Percentiles rank a stretch among this genome's conserved stretches.
Conservation (phyloP, 2,888 invertebrate genomes). For the Hypomecis punctinalis region DNA sequence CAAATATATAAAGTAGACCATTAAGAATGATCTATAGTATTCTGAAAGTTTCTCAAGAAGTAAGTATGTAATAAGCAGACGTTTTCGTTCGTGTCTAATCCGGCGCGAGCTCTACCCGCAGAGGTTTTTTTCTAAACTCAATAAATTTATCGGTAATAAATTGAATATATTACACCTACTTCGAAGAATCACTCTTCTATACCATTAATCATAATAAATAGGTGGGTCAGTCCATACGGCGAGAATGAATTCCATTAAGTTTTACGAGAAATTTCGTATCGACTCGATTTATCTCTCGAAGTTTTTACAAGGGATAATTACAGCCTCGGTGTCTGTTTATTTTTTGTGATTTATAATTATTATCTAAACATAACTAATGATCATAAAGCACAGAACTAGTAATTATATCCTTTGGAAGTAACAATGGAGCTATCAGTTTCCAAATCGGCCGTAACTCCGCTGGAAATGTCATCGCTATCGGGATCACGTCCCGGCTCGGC, state of each 20-base stretch:
- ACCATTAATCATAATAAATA: slow-evolving; percentile 21
- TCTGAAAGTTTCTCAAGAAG: too few relatives aligned
- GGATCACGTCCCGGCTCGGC: slow-evolving; percentile 15
- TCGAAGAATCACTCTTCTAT: slow-evolving; percentile 2
- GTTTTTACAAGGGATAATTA: slow-evolving; percentile 14
- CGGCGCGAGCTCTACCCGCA: background rate
- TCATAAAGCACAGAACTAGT: slow-evolving; percentile 4
- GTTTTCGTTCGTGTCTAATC: too few relatives aligned
- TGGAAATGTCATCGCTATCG: slow-evolving; percentile 6
- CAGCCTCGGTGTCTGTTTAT: background rate
- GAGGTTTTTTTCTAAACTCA: background rate
- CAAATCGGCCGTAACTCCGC: too few relatives aligned
- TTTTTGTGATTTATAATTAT: background rate
- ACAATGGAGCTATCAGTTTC: too few relatives aligned
- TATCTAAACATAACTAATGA: slow-evolving; percentile 7
- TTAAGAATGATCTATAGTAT: too few relatives aligned
- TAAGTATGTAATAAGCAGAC: too few relatives aligned
- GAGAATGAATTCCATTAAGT: slow-evolving; percentile 14
- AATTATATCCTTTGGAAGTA: background rate
- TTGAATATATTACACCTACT: slow-evolving; percentile 29
- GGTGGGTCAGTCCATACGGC: slow-evolving; percentile 2
- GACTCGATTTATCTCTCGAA: slow-evolving; percentile 8
- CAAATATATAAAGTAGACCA: too few relatives aligned
- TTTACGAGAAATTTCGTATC: slow-evolving; percentile 16
- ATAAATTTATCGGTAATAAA: slow-evolving; percentile 23